Conservation (phyloP, 2,888 invertebrate genomes). For the Orthosia incerta region DNA sequence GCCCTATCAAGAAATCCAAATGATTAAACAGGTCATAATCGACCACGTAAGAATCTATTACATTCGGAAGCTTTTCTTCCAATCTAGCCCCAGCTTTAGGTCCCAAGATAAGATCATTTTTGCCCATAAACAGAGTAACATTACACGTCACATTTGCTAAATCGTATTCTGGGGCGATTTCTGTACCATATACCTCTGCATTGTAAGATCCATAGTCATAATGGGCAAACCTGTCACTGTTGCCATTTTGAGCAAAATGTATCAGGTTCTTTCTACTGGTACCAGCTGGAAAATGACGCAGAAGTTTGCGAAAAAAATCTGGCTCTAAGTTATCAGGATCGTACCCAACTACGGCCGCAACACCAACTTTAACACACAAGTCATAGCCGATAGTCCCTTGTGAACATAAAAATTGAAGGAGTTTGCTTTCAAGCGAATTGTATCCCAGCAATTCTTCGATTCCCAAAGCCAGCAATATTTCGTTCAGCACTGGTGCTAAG, state of each 20-base stretch:
- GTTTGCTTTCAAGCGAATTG: constrained; percentile 20
- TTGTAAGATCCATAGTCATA: constrained; percentile 24
- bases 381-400: constrained; percentile 44
- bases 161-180: constrained; percentile 30
- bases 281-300: background rate
- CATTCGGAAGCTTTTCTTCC: constrained; percentile 27
- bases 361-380: constrained; percentile 11
- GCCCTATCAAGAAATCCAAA: constrained; percentile 22
- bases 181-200: constrained; percentile 20
- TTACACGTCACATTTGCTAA: constrained; percentile 29
- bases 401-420: constrained; percentile 26
- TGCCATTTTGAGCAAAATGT: background rate
- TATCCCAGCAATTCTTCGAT: constrained; percentile 42
- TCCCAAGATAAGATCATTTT: constrained; percentile 27
- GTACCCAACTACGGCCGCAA: constrained; percentile 23
- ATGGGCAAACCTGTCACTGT: constrained; percentile 11
- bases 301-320: background rate
- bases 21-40: constrained; percentile 34
- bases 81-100: constrained; percentile 17
- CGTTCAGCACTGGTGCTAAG: constrained; percentile 9
- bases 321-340: constrained; percentile 9
- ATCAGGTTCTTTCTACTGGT: constrained; percentile 4
- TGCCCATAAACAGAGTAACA: constrained; percentile 26
- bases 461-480: background rate
- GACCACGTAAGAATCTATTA: constrained; percentile 20